Evolutionary conservation across 2,113 vertebrate genomes (phyloP), one percentile per base, ranked within the genome.

Genomic region (Salvelinus sp.): DNA sequence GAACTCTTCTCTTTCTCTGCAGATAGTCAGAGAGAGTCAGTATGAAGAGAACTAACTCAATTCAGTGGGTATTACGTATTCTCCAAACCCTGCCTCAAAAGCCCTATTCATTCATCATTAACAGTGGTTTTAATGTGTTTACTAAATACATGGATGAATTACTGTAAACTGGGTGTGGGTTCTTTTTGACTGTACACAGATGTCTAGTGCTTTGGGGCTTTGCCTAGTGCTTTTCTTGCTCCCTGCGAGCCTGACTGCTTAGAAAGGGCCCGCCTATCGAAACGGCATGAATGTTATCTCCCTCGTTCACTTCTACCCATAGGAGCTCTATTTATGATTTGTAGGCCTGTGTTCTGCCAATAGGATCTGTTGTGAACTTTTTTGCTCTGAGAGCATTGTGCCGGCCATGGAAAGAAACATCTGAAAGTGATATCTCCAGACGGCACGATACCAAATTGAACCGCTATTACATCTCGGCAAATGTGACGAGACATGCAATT

Each of bases 61-160:
- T 62, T 87, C 75, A 70, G 69, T 67, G 67, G 62, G 70, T 81
- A 25, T 76, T 23, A 71, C 76, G 74, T 66, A 71, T 85, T 66
- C 58, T 16, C 58, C 7, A 62, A 62, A 23, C 58, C 18, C 7
- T n/a, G 2, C 80, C 74, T 88, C 76, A 87, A 81, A 91, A 76
- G 68, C 82, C 70, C 76, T 73, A 75, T 88, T 89, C 57, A 72
- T 76, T 48, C 75, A 58, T 83, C 50, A 79, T 86, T 87, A 88
- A 83, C 82, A 79, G 79, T 84, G 72, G 80, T 86, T 88, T 86
- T 85, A 83, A 85, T 87, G 86, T 86, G 82, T 82, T 90, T 76
- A 72, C 50, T 83, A 74, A 79, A 86, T 83, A 90, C 81, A 79
- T 74, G 68, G 76, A 44, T 81, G 78, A 77, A 75, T 85, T 81